A percentile compares a stretch with the other conserved stretches of the same genome.
These are phyloP conservation scores for Phenganax marumi DNA, from an alignment of 92 coral and sea anemone species.

Conservation along the genomic window DNA sequence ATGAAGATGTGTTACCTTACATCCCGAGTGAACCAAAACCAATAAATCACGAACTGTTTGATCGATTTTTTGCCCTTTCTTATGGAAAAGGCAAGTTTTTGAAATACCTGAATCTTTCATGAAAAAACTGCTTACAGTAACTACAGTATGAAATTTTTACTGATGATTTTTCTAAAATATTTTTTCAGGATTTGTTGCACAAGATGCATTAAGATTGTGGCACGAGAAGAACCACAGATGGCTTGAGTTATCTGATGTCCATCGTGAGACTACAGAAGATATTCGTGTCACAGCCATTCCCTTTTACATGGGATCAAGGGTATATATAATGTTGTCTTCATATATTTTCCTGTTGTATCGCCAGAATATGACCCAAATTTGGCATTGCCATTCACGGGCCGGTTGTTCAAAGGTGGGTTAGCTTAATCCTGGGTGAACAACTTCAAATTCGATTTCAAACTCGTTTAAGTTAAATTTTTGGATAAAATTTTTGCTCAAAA, in stretches of 20 bases:
- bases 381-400: no score
- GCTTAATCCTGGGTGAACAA: no score
- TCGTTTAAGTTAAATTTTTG: no score
- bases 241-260: constrained; percentile 94
- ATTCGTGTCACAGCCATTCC: constrained; percentile 93
- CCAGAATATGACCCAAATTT: no score
- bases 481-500: no score
- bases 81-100: constrained; percentile 69
- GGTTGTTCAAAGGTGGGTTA: no score
- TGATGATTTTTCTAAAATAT: background rate
- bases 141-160: background rate
- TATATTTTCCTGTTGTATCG: no score
- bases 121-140: background rate
- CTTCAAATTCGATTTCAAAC: no score
- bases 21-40: constrained; percentile 82
- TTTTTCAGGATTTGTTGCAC: constrained; percentile 78
- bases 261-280: constrained; percentile 83
- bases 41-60: constrained; percentile 91
- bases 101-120: background rate
- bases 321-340: constrained; percentile 14
- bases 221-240: constrained; percentile 90
- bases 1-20: constrained; percentile 88
- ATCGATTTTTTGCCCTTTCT: constrained; percentile 78
- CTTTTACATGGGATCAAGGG: constrained; percentile 97
- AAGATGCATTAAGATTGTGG: constrained; percentile 83